These are phyloP conservation scores for Eurystomus gularis DNA, from an alignment of 2,113 vertebrate species.

Conservation along the genomic window DNA sequence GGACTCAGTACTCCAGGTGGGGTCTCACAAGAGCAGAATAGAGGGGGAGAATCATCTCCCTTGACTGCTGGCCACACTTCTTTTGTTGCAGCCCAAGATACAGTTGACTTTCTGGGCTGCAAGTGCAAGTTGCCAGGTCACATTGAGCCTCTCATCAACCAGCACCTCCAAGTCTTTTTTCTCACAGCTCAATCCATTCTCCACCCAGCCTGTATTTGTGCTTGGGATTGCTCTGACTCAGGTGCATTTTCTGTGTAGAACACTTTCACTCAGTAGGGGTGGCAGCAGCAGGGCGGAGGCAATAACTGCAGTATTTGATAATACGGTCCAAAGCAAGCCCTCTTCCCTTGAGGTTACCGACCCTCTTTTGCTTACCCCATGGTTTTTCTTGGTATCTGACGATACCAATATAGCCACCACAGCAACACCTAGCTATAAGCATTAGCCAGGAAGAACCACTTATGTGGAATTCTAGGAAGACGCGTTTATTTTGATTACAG, in stretches of 20 bases:
- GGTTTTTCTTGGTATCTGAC: background rate
- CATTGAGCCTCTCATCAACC: background rate
- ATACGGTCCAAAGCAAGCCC: background rate
- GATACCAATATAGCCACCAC: fast-evolving
- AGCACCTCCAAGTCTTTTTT: background rate
- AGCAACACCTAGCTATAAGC: background rate
- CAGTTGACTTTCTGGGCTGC: background rate
- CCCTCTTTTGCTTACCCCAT: background rate
- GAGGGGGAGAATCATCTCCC: background rate
- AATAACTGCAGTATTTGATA: background rate
- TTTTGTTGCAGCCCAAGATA: background rate
- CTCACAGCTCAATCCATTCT: background rate
- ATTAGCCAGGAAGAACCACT: background rate
- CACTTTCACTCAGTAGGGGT: fast-evolving
- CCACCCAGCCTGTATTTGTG: background rate
- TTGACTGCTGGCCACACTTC: background rate
- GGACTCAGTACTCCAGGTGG: background rate
- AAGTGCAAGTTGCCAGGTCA: background rate
- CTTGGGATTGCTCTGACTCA: background rate
- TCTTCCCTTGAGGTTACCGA: background rate
- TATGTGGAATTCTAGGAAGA: slow-evolving; percentile 43
- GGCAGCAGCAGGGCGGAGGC: background rate
- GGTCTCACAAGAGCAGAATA: background rate
- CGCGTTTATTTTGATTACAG: background rate
- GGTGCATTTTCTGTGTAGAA: background rate